Conservation (phyloP, 2,797 vertebrate species). For the Micrastur ruficollis region DNA sequence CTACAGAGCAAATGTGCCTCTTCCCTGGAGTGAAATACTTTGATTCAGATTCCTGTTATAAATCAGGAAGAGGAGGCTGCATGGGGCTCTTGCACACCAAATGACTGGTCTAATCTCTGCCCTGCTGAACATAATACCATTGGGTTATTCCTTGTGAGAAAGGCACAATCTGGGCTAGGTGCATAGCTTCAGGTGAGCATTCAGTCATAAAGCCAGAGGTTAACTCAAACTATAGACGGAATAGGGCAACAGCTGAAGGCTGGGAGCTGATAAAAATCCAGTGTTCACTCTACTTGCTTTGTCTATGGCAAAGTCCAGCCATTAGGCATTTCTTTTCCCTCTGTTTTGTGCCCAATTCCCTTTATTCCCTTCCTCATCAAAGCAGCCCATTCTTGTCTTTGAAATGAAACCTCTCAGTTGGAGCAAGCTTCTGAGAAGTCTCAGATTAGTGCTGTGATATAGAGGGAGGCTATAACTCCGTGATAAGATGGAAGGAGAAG, state of each 20-base stretch:
- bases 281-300: not conserved
- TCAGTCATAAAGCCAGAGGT: not conserved
- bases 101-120: not conserved
- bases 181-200: not conserved
- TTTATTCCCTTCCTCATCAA: not conserved
- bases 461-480: not conserved
- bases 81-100: not conserved
- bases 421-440: not conserved
- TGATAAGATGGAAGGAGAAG: not conserved
- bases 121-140: not conserved
- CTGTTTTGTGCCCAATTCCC: not conserved
- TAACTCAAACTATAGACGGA: not conserved
- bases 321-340: not conserved
- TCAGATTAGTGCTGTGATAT: not conserved
- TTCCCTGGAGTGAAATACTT: not conserved
- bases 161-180: not conserved
- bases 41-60: not conserved
- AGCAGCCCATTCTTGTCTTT: not conserved
- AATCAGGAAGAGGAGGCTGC: not conserved
- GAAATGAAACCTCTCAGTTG: not conserved
- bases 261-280: not conserved
- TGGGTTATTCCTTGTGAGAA: not conserved
- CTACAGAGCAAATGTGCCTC: not conserved
- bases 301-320: not conserved
- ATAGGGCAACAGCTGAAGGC: not conserved